phyloP scores from a whole-genome alignment of 2,797 vertebrate species.

The Aeoliscus strigatus region DNA sequence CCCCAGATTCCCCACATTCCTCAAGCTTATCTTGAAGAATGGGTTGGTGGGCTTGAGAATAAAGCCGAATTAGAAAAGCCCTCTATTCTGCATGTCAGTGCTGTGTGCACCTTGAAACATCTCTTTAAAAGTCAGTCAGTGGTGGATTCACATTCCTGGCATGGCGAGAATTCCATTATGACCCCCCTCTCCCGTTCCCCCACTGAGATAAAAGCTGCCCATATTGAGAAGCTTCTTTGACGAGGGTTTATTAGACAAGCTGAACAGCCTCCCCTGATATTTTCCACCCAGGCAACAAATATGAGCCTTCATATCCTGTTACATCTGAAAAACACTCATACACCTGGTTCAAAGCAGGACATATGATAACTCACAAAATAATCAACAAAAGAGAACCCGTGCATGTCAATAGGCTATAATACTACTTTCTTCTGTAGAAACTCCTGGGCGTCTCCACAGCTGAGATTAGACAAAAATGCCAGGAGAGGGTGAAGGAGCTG shows the following conservation, averaged over 20 bases:
- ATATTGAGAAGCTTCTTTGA: conserved; percentile 56
- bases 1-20: conserved; percentile 79
- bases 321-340: too few species aligned
- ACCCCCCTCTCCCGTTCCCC: conserved; percentile 21
- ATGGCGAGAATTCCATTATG: conserved; percentile 68
- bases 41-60: conserved; percentile 67
- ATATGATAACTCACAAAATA: too few species aligned
- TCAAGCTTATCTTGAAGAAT: conserved; percentile 84
- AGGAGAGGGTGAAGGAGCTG: conserved; percentile 81
- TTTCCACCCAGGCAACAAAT: too few species aligned
- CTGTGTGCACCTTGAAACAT: conserved; percentile 74
- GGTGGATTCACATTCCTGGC: conserved; percentile 75
- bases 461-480: conserved; percentile 80
- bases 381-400: too few species aligned
- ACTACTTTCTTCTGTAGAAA: conserved; percentile 65
- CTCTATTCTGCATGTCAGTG: conserved; percentile 61
- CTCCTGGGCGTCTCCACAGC: conserved; percentile 78
- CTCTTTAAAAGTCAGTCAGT: conserved; percentile 66
- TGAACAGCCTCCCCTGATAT: conserved; percentile 34
- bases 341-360: too few species aligned
- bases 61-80: conserved; percentile 71
- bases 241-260: conserved; percentile 47
- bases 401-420: too few species aligned
- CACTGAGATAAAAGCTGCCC: conserved; percentile 61
- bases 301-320: too few species aligned